Base-by-base conservation (phyloP, 2,113 vertebrate genomes). In the Serilophus lunatus region DNA sequence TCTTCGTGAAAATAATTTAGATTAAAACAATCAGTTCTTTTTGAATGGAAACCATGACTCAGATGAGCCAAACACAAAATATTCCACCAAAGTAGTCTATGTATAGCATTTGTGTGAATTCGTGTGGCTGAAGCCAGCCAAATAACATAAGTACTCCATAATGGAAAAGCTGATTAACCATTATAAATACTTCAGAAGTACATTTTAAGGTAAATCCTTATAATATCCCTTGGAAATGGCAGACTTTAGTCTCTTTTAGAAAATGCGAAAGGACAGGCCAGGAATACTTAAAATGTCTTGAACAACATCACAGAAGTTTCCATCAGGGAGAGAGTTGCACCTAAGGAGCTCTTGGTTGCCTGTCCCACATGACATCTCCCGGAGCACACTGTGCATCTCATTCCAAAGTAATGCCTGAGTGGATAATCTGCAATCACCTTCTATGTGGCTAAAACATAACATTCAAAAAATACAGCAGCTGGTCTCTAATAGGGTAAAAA, bases 91-190 rank as follows among this genome's bases (percentile, higher is more conserved):
- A 92, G 57, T 77, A 87, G 54, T 96, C 93, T 94, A 96, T 93
- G 85, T 96, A 95, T 94, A 95, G 88, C 80, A 61, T 90, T 86
- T 93, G 93, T 85, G 69, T 82, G 69, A 95, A 92, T 91, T 91
- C 20, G 3, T 65, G 80, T 71, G 57, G 70, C 92, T 92, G 83
- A 88, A 93, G 88, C 66, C 89, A 93, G 89, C 80, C 95, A 95
- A 94, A 76, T 93, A 92, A 92, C 76, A 20, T 92, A 92, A 89
- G 70, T 57, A 92, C 86, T 95, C 94, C 93, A 95, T 96, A 93
- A 94, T 93, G 92, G 93, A 88, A 92, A 91, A 96, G 81, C 78
- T 96, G 92, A 96, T 93, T 95, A 93, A 93, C 54, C 26, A 93
- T 94, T 95, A 72, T 54, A 95, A 91, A 77, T 92, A 91, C 82